Percentiles rank a stretch among this genome's conserved stretches.
Evolutionary conservation across 1,140 invertebrate species (phyloP).

Genomic region (Wasmannia auropunctata): DNA sequence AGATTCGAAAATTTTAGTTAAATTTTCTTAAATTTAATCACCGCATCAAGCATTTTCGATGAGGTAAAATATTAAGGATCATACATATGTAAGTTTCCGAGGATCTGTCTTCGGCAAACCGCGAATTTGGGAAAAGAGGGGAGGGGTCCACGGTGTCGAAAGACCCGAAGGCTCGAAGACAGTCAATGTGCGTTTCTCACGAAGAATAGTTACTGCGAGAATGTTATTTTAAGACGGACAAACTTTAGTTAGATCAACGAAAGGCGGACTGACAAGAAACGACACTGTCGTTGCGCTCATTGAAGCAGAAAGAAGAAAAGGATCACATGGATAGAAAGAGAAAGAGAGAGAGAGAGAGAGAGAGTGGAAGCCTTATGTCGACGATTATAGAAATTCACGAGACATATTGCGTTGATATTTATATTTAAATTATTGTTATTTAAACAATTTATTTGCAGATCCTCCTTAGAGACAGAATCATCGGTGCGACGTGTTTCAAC

Average conservation of each 20-base stretch:
- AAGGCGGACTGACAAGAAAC: conserved; percentile 34
- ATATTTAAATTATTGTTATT: conserved; percentile 82
- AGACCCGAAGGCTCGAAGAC: conserved; percentile 21
- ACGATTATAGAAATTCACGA: conserved; percentile 74
- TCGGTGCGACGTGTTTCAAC: conserved; percentile 80
- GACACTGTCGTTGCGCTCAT: conserved; percentile 39
- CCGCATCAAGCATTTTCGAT: neutral
- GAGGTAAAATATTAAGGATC: neutral
- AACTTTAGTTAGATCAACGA: conserved; percentile 43
- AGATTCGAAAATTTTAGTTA: conserved; percentile 20
- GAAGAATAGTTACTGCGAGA: conserved; percentile 27
- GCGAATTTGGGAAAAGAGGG: neutral
- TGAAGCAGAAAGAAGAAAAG: conserved; percentile 28
- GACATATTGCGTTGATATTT: conserved; percentile 81
- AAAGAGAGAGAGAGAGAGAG: conserved; percentile 17
- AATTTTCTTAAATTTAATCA: conserved; percentile 33
- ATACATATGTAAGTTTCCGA: conserved; percentile 16
- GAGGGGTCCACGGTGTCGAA: neutral
- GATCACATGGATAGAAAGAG: conserved; percentile 35
- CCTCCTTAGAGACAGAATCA: conserved; percentile 78
- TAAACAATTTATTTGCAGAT: conserved; percentile 80
- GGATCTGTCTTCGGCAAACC: neutral
- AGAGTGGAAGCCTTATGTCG: conserved; percentile 62
- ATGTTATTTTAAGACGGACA: conserved; percentile 35
- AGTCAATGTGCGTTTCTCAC: conserved; percentile 22